These are phyloP conservation scores for Enteromius afrohamiltoni DNA, from an alignment of 2,797 vertebrate genomes.

Conservation along the genomic window DNA sequence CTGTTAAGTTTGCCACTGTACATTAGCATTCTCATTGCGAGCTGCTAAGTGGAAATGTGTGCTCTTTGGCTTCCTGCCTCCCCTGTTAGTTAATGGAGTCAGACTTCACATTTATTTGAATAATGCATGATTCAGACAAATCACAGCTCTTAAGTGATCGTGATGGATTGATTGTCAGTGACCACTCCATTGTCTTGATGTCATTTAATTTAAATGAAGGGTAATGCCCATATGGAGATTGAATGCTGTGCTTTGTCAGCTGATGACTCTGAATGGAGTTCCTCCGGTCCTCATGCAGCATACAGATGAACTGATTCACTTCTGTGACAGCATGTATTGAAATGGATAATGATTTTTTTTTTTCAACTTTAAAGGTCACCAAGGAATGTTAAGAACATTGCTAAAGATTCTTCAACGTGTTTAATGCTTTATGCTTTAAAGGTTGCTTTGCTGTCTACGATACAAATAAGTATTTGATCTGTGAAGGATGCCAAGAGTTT, in stretches of 20 bases:
- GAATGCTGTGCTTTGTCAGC: conserved; percentile 31
- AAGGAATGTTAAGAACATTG: conserved; percentile 18
- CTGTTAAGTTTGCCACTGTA: conserved; percentile 12
- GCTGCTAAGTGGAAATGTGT: conserved; percentile 6
- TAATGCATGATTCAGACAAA: conserved; percentile 42
- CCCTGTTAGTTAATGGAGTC: conserved; percentile 32
- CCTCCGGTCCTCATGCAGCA: conserved; percentile 7
- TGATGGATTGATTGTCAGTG: background rate
- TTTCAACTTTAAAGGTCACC: background rate
- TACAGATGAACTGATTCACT: conserved; percentile 2
- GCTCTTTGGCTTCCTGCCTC: conserved; percentile 11
- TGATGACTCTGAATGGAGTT: background rate
- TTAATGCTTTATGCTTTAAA: background rate
- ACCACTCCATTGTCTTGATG: conserved; percentile 18
- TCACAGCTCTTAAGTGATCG: conserved; percentile 25
- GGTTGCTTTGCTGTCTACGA: background rate
- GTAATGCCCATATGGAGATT: conserved; percentile 41
- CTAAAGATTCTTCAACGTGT: background rate
- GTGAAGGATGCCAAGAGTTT: no score
- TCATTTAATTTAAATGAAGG: conserved; percentile 38
- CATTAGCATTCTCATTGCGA: conserved; percentile 29
- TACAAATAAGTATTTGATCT: background rate
- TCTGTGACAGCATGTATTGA: background rate
- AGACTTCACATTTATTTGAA: background rate
- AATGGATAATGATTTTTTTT: background rate